phyloP scores from a whole-genome alignment of 2,888 invertebrate genomes.

The Trissolcus brochymenae region DNA sequence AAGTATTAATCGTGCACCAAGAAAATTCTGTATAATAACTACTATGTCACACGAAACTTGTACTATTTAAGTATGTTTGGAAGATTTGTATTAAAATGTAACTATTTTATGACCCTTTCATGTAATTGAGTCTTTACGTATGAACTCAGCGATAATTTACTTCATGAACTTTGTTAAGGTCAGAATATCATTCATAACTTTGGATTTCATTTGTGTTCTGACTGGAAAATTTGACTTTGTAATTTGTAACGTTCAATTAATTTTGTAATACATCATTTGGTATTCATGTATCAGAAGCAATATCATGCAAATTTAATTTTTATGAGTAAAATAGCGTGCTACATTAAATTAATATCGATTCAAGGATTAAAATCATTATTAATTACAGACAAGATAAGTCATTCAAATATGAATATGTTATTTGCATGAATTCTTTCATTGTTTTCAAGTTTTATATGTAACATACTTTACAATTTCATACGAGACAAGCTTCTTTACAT shows the following conservation, averaged over 20 bases:
- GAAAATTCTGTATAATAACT: constrained; percentile 56
- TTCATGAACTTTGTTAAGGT: constrained; percentile 26
- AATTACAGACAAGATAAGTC: too few relatives aligned
- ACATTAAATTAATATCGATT: too few relatives aligned
- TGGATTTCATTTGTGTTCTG: constrained; percentile 19
- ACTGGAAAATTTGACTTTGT: constrained; percentile 11
- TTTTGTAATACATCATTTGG: constrained; percentile 2
- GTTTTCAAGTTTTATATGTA: too few relatives aligned
- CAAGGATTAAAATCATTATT: too few relatives aligned
- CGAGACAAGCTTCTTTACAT: too few relatives aligned
- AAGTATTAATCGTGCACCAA: constrained; percentile 65
- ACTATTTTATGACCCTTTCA: constrained; percentile 41
- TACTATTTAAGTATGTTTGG: constrained; percentile 44
- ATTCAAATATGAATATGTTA: too few relatives aligned
- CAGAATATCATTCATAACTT: constrained; percentile 20
- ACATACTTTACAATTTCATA: too few relatives aligned
- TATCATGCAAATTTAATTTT: background rate
- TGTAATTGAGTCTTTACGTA: constrained; percentile 35
- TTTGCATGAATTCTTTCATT: too few relatives aligned
- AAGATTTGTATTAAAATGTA: constrained; percentile 35
- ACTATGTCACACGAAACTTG: constrained; percentile 56
- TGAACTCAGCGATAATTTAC: constrained; percentile 28
- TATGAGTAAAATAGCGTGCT: background rate
- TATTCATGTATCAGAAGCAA: background rate
- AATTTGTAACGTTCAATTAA: constrained; percentile 29